Percentiles rank a stretch among this genome's conserved stretches.
phyloP scores from a whole-genome alignment of 2,888 invertebrate genomes.

The Galerucella pusilla region DNA sequence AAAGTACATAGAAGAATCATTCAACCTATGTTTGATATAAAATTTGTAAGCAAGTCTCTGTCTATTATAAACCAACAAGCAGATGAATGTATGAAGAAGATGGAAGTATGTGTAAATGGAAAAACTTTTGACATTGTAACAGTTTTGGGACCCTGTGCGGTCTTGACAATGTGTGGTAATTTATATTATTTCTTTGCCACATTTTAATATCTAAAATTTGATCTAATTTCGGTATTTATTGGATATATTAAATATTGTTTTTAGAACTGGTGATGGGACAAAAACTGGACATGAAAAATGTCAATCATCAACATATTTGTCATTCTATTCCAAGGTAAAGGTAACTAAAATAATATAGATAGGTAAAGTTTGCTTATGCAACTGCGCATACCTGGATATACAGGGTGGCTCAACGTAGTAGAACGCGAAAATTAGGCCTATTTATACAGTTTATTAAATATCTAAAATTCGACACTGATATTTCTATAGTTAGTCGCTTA shows the following conservation, averaged over 20 bases:
- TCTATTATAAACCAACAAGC: conserved; percentile 42
- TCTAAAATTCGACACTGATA: neutral
- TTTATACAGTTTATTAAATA: too few species aligned
- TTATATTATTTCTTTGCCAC: neutral
- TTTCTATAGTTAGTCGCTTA: neutral
- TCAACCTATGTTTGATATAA: conserved; percentile 50
- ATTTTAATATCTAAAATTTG: too few species aligned
- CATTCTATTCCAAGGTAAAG: conserved; percentile 2
- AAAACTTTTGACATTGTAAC: conserved; percentile 46
- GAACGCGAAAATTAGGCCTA: too few species aligned
- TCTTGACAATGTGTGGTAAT: conserved; percentile 50
- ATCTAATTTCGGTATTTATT: too few species aligned
- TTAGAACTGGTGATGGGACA: conserved; percentile 48
- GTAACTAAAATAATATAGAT: too few species aligned
- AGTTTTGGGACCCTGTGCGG: conserved; percentile 45
- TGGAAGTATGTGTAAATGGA: conserved; percentile 41
- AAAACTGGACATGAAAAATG: conserved; percentile 15
- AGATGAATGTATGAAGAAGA: conserved; percentile 45
- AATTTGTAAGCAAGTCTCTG: conserved; percentile 44
- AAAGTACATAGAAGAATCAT: conserved; percentile 49
- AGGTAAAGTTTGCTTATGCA: too few species aligned
- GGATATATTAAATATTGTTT: conserved; percentile 16
- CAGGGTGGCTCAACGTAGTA: too few species aligned
- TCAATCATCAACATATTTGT: neutral
- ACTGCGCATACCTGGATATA: too few species aligned